Evolutionary conservation across 2,888 invertebrate species (phyloP).

Genomic region (Gisinianus flammeolus): DNA sequence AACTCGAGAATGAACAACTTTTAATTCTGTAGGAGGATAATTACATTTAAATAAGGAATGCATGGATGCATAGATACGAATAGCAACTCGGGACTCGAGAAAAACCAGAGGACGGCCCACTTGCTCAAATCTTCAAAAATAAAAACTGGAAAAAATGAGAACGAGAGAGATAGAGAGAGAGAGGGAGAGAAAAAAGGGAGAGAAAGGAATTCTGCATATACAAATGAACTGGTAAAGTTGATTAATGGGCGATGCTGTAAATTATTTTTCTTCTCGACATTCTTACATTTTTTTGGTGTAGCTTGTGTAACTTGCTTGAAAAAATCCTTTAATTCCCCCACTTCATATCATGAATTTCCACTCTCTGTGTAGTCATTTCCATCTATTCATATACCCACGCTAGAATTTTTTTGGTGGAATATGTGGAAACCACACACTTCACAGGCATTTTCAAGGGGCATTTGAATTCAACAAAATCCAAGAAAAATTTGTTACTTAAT

Average conservation of each 20-base stretch:
- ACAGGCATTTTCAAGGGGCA: too few relatives aligned
- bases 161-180: background rate
- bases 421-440: too few relatives aligned
- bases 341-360: background rate
- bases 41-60: slow-evolving; percentile 20
- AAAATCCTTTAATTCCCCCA: slow-evolving; percentile 3
- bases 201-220: too few relatives aligned
- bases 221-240: slow-evolving; percentile 16
- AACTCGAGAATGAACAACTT: background rate
- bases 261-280: slow-evolving; percentile 18
- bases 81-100: background rate
- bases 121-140: background rate
- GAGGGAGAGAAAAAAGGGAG: too few relatives aligned
- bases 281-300: background rate
- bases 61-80: background rate
- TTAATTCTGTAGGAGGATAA: slow-evolving; percentile 20
- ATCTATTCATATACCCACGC: background rate
- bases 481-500: too few relatives aligned
- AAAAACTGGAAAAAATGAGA: background rate
- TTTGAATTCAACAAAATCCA: too few relatives aligned
- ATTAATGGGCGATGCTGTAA: slow-evolving; percentile 23
- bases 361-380: background rate
- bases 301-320: background rate
- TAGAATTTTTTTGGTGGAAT: too few relatives aligned
- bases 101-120: background rate